Evolutionary conservation across 2,888 invertebrate species (phyloP).

Genomic region (Drosophila cognata): DNA sequence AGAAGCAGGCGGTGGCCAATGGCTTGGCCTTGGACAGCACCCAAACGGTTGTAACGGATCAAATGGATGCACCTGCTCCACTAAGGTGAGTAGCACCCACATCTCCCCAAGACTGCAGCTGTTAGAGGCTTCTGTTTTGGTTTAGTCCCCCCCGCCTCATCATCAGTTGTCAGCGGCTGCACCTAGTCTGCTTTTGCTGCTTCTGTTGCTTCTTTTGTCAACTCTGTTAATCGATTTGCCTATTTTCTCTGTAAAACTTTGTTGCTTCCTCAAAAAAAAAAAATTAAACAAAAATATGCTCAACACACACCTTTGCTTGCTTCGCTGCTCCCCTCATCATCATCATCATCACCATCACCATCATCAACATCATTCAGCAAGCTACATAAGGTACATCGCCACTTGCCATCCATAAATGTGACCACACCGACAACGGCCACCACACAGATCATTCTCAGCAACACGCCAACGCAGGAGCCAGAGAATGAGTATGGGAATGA

Average conservation of each 20-base stretch:
- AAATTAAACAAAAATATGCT: constrained; percentile 10
- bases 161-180: constrained; percentile 18
- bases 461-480: constrained; percentile 45
- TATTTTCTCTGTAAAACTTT: constrained; percentile 71
- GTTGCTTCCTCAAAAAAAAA: constrained; percentile 62
- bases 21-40: constrained; percentile 16
- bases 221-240: constrained; percentile 73
- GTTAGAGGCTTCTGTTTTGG: constrained; percentile 18
- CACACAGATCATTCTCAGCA: constrained; percentile 74
- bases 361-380: constrained; percentile 29
- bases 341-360: constrained; percentile 38
- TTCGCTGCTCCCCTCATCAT: constrained; percentile 52
- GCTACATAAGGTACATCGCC: constrained; percentile 64
- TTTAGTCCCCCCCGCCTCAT: neutral
- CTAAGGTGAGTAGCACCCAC: constrained; percentile 47
- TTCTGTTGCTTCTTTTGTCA: constrained; percentile 45
- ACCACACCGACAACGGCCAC: constrained; percentile 79
- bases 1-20: constrained; percentile 55
- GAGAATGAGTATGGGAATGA: neutral
- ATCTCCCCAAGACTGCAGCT: neutral
- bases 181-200: constrained; percentile 22
- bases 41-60: constrained; percentile 31
- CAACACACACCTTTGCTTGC: constrained; percentile 51
- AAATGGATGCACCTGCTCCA: constrained; percentile 48
- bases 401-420: constrained; percentile 77